These are phyloP conservation scores for Galeruca laticollis DNA, from an alignment of 2,888 invertebrate species.

Conservation along the genomic window DNA sequence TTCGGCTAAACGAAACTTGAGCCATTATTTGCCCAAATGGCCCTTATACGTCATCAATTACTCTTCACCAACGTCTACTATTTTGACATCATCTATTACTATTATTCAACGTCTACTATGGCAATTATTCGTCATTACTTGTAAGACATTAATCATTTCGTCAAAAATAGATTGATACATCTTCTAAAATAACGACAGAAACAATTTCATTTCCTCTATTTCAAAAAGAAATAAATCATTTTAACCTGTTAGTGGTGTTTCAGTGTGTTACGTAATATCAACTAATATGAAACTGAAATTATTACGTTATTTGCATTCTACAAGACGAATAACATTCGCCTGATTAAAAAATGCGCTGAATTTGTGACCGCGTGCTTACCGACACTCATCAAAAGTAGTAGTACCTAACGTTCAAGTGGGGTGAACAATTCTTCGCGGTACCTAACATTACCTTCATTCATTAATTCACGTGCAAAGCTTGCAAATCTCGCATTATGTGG, in stretches of 20 bases:
- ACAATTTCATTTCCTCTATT: too few species aligned
- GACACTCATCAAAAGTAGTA: neutral
- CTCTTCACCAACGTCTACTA: too few species aligned
- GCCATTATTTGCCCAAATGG: too few species aligned
- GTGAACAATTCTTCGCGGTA: neutral
- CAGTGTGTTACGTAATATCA: neutral
- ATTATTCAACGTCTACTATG: too few species aligned
- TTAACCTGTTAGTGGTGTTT: neutral
- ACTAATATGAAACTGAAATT: neutral
- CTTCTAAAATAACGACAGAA: too few species aligned
- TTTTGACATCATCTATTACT: too few species aligned
- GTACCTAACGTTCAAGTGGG: slow-evolving; percentile 6
- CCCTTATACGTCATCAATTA: too few species aligned
- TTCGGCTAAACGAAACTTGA: too few species aligned
- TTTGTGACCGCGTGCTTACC: neutral
- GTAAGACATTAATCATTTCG: too few species aligned
- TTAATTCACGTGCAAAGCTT: slow-evolving; percentile 9
- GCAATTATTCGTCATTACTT: too few species aligned
- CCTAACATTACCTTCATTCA: slow-evolving; percentile 11
- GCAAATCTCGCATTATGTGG: slow-evolving; percentile 1
- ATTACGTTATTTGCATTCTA: neutral
- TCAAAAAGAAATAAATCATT: too few species aligned
- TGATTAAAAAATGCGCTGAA: neutral
- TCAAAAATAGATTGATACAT: too few species aligned
- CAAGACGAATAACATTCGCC: neutral